Conservation (phyloP, 23 tunicate genomes). For the Styela plicata region DNA sequence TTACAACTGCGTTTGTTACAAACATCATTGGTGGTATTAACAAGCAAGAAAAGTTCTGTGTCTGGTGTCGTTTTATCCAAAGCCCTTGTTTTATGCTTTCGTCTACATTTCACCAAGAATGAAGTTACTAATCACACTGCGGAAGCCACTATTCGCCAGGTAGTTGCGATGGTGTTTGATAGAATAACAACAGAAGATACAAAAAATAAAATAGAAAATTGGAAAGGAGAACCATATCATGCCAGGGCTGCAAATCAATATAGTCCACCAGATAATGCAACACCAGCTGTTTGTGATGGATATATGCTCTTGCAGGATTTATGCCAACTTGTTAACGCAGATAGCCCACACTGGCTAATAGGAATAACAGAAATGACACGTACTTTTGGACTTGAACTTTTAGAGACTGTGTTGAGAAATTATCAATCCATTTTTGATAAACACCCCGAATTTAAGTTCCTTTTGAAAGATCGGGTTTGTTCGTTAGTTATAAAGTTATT, state of each 20-base stretch:
- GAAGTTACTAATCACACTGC: conserved; percentile 93
- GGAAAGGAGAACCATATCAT: conserved; percentile 53
- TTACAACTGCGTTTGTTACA: conserved; percentile 77
- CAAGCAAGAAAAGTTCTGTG: conserved; percentile 59
- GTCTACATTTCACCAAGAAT: conserved; percentile 92
- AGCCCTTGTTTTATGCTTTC: conserved; percentile 84
- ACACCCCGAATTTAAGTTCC: conserved; percentile 85
- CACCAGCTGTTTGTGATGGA: conserved; percentile 76
- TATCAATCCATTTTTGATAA: conserved; percentile 70
- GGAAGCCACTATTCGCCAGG: conserved; percentile 93
- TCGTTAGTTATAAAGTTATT: conserved; percentile 79
- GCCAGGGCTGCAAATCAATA: conserved; percentile 59
- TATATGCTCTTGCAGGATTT: conserved; percentile 87
- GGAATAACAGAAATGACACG: conserved; percentile 93
- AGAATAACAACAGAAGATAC: conserved; percentile 67
- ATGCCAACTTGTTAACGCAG: conserved; percentile 87
- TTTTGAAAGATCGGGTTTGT: conserved; percentile 93
- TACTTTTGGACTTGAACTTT: conserved; percentile 85
- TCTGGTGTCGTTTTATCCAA: conserved; percentile 59
- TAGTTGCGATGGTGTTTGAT: conserved; percentile 81
- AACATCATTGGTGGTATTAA: conserved; percentile 66
- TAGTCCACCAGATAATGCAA: conserved; percentile 42
- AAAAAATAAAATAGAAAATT: conserved; percentile 26
- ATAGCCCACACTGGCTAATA: conserved; percentile 80
- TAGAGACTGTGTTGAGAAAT: conserved; percentile 72